Conservation (phyloP, 2,797 vertebrate species). For the Brachyrhaphis roseni region DNA sequence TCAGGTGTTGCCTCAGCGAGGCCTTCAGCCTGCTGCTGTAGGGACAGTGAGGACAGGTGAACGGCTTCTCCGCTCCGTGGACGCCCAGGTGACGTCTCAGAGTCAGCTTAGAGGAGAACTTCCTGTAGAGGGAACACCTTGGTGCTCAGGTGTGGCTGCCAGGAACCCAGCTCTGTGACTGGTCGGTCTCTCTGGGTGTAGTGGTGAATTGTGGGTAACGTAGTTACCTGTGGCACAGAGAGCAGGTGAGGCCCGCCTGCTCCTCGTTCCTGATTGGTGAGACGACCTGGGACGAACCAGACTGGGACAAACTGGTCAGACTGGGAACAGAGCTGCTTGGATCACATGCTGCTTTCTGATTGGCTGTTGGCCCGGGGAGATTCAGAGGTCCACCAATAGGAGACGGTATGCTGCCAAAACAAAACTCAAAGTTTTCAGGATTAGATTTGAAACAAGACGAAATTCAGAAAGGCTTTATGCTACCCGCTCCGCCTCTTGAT, state of each 20-base stretch:
- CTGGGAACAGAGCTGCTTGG: constrained; percentile 12
- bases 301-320: background rate
- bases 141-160: background rate
- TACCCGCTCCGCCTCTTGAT: too few species aligned
- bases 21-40: constrained; percentile 78
- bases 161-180: background rate
- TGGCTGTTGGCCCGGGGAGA: background rate
- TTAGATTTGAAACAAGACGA: too few species aligned
- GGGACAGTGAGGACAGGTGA: constrained; percentile 70
- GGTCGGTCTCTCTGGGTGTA: background rate
- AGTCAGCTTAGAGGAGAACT: constrained; percentile 74
- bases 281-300: background rate
- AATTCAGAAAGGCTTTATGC: too few species aligned
- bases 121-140: constrained; percentile 28
- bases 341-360: background rate
- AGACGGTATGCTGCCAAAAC: background rate
- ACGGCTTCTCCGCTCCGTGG: constrained; percentile 74
- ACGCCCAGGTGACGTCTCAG: constrained; percentile 77
- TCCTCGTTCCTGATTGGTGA: constrained; percentile 24
- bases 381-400: background rate
- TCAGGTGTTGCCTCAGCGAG: constrained; percentile 76
- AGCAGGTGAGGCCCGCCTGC: constrained; percentile 61
- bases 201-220: constrained; percentile 21
- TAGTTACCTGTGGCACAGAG: constrained; percentile 72
- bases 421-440: background rate